These are phyloP conservation scores for Mylabris sibirica DNA, from an alignment of 2,888 invertebrate genomes.

Conservation along the genomic window DNA sequence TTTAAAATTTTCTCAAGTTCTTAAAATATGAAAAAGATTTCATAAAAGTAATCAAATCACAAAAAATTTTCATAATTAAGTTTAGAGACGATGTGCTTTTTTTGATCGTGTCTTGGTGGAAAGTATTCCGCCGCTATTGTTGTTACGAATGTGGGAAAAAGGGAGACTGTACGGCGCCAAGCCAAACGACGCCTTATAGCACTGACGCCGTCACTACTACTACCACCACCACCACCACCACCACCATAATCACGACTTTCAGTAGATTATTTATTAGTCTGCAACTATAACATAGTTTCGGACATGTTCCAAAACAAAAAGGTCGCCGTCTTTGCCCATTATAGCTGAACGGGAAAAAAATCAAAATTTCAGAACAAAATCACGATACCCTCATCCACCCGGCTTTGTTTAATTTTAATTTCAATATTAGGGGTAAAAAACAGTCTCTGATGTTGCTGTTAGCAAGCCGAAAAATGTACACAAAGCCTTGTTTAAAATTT, in stretches of 20 bases:
- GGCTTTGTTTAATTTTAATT: no score
- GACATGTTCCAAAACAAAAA: neutral
- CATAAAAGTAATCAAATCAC: no score
- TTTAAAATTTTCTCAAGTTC: no score
- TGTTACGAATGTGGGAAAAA: neutral
- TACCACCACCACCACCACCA: neutral
- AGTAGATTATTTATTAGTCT: slow-evolving; percentile 6
- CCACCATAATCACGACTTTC: neutral
- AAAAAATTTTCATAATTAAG: no score
- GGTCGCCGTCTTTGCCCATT: neutral
- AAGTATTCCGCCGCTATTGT: neutral
- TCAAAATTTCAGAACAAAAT: no score
- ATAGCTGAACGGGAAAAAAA: no score
- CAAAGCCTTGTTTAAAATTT: slow-evolving; percentile 6
- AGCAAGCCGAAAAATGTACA: neutral
- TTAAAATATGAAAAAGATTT: no score
- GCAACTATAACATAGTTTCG: slow-evolving; percentile 9
- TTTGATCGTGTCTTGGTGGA: no score
- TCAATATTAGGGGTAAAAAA: no score
- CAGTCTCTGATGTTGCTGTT: no score
- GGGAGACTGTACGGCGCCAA: neutral
- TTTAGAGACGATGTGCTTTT: no score
- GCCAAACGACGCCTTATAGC: slow-evolving; percentile 8
- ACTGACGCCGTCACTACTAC: neutral
- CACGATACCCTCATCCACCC: no score